A percentile compares a stretch with the other conserved stretches of the same genome.
Evolutionary conservation across 2,888 invertebrate genomes (phyloP).

Genomic region (Drosophila algonquin): DNA sequence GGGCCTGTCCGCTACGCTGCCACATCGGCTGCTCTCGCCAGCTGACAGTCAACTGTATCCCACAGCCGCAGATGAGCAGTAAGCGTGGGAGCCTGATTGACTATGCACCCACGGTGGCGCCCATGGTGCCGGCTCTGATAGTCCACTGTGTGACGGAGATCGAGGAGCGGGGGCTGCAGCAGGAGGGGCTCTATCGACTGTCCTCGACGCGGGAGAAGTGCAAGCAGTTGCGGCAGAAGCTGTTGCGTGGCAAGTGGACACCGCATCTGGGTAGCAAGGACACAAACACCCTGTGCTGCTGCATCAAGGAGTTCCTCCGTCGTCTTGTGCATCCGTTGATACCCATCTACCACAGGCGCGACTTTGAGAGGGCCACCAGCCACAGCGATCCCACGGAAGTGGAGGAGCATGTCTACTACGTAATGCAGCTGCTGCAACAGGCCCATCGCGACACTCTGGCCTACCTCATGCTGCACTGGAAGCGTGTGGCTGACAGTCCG

Average conservation of each 20-base stretch:
- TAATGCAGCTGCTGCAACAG: slow-evolving; percentile 49
- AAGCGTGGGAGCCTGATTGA: slow-evolving; percentile 56
- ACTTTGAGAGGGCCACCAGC: slow-evolving; percentile 58
- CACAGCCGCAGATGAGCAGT: slow-evolving; percentile 51
- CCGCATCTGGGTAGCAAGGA: slow-evolving; percentile 67
- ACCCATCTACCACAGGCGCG: slow-evolving; percentile 49
- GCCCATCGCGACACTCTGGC: slow-evolving; percentile 65
- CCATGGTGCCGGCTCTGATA: slow-evolving; percentile 68
- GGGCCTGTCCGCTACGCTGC: slow-evolving; percentile 69
- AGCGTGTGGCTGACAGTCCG: slow-evolving; percentile 64
- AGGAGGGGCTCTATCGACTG: slow-evolving; percentile 67
- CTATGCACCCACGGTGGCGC: slow-evolving; percentile 60
- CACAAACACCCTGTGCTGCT: slow-evolving; percentile 65
- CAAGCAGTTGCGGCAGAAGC: slow-evolving; percentile 61
- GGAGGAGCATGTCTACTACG: slow-evolving; percentile 59
- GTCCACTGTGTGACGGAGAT: slow-evolving; percentile 74
- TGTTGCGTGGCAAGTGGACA: slow-evolving; percentile 60
- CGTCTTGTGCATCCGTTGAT: slow-evolving; percentile 55
- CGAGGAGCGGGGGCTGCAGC: slow-evolving; percentile 60
- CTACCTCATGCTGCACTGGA: slow-evolving; percentile 69
- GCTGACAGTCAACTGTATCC: slow-evolving; percentile 63
- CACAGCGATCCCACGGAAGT: slow-evolving; percentile 31
- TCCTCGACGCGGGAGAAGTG: slow-evolving; percentile 69
- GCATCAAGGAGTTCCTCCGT: slow-evolving; percentile 66
- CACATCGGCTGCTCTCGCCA: slow-evolving; percentile 54